These are phyloP conservation scores for Cromileptes altivelis DNA, from an alignment of 2,113 vertebrate genomes.

Conservation along the genomic window DNA sequence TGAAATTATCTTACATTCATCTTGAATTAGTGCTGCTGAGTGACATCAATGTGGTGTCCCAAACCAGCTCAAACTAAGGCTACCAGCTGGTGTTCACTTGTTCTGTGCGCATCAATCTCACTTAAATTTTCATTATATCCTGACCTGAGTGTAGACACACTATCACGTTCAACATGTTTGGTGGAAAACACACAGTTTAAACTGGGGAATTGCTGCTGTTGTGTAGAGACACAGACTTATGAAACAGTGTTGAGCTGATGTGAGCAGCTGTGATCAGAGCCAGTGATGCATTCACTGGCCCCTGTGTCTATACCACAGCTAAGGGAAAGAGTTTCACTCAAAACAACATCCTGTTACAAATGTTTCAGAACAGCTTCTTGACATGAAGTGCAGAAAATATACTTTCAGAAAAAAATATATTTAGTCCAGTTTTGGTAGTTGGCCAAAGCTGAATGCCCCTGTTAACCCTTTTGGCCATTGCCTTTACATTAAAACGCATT, in stretches of 20 bases:
- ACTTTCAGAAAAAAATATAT: not conserved
- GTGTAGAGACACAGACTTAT: constrained; percentile 13
- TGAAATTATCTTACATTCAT: not conserved
- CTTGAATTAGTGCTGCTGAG: not conserved
- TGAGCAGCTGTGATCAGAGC: constrained; percentile 5
- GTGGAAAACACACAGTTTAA: not conserved
- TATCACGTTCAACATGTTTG: not conserved
- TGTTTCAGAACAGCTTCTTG: not conserved
- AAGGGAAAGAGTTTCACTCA: not conserved
- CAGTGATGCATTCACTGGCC: not conserved
- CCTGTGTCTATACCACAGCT: not conserved
- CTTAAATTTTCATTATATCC: not conserved
- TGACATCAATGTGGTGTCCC: too few relatives aligned
- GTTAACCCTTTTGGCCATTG: not conserved
- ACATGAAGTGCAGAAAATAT: too few relatives aligned
- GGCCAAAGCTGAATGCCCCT: not conserved
- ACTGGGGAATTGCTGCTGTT: not conserved
- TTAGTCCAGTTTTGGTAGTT: not conserved
- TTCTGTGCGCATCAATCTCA: not conserved
- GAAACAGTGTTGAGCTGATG: not conserved
- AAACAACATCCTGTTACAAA: not conserved
- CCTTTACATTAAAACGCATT: too few relatives aligned
- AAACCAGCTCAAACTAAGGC: not conserved
- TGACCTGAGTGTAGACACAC: not conserved
- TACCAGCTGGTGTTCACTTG: not conserved